Base-by-base conservation (phyloP, 2,113 vertebrate genomes). In the Etheostoma cragini region DNA sequence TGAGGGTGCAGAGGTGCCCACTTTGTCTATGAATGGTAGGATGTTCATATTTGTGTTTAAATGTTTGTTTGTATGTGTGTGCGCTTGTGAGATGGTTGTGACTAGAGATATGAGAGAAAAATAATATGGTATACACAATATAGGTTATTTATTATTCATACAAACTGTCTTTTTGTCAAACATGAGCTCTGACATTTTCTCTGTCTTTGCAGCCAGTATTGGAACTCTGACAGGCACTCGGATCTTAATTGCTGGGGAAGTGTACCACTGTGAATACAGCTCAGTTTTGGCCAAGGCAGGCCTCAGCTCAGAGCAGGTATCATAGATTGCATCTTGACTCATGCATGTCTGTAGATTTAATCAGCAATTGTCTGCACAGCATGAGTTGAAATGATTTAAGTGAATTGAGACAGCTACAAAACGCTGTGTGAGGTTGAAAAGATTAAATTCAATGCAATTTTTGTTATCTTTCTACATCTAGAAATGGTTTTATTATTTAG, bases 401-500 rank as follows among this genome's bases (percentile, higher is more conserved):
- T 42, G 38, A 42, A 42, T 42, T 42, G 38, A 42, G 10, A 42
- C 38, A 73, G 7, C 2, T 3, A 17, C 16, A 2, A 17, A 54
- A 33, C 11, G 3, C 4, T 56, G 1, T 54, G 21, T 57, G 8
- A 72, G 38, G 22, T 17, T 65, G 12, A 50, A 72, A 68, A 21
- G 3, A 33, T 38, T 21, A 3, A 13, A 24, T 19, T 46, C 0
- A 19, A 11, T 66, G 8, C 2, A 60, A 19, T 47, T 5, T 22
- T 16, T 71, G 1, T 75, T 8, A 8, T 86, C 4, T 83, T 87
- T 54, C 87, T n/a, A 13, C 56, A 54, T 72, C 56, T 86, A 96
- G 96, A 91, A 83, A 91, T 90, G 82, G 35, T 96, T 96, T 82
- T 50, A 89, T 88, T 90, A 67, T 73, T 47, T 75, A 13, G 7